These are phyloP conservation scores for Myotis myotis DNA, from an alignment of 2,797 vertebrate genomes.

Conservation along the genomic window DNA sequence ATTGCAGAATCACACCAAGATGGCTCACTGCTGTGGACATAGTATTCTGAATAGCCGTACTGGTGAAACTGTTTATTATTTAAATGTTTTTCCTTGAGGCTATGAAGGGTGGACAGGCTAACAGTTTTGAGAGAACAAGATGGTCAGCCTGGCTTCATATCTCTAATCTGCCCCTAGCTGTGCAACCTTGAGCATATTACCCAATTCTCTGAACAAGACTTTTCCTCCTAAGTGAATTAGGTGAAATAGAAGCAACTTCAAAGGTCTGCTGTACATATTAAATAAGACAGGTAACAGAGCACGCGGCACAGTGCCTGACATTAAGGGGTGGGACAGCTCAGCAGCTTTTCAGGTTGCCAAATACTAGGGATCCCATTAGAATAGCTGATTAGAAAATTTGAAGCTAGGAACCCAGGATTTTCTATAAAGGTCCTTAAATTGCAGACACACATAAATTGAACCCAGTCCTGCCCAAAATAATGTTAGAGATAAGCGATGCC, in stretches of 20 bases:
- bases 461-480: background rate
- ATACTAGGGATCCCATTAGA: background rate
- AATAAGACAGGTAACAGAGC: background rate
- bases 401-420: background rate
- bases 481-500: background rate
- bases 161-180: background rate
- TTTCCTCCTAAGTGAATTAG: background rate
- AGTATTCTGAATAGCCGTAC: background rate
- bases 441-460: background rate
- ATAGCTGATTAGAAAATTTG: background rate
- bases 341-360: background rate
- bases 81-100: background rate
- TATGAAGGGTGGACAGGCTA: background rate
- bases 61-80: slow-evolving; percentile 3
- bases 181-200: background rate
- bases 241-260: background rate
- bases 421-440: background rate
- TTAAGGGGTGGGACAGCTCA: background rate
- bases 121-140: background rate
- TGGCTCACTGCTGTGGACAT: background rate
- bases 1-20: background rate
- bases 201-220: background rate
- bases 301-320: background rate
- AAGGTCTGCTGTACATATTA: background rate
- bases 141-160: background rate